Evolutionary conservation across 2,113 vertebrate genomes (phyloP).

Genomic region (Noturus placidus): DNA sequence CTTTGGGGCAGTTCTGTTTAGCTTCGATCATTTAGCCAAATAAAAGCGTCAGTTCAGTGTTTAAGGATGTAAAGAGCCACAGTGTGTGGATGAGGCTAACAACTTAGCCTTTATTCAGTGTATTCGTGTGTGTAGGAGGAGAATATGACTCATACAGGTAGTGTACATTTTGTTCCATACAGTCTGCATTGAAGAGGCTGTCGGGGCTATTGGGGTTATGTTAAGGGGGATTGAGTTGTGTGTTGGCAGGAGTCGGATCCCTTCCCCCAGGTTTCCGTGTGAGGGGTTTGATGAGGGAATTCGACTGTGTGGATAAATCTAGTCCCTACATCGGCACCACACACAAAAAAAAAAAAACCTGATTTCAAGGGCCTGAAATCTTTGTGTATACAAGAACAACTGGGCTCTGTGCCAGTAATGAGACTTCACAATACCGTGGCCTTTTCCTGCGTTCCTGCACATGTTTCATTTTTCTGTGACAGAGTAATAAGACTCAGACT

Average conservation of each 20-base stretch:
- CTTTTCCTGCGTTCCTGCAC: constrained; percentile 30
- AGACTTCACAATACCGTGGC: neutral
- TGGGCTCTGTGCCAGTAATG: constrained; percentile 7
- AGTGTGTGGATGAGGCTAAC: neutral
- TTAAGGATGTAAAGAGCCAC: neutral
- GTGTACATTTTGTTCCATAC: constrained; percentile 11
- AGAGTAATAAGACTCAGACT: constrained; percentile 48
- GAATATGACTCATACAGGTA: neutral
- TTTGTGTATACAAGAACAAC: constrained; percentile 38
- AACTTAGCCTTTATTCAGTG: neutral
- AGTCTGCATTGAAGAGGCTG: neutral
- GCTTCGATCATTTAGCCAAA: neutral
- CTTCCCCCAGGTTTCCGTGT: constrained; percentile 44
- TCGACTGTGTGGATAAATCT: constrained; percentile 51
- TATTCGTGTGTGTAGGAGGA: neutral
- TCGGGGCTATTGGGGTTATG: constrained; percentile 20
- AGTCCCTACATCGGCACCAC: neutral
- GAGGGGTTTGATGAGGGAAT: constrained; percentile 18
- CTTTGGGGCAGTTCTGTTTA: neutral
- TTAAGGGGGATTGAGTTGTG: constrained; percentile 1
- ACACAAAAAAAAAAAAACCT: neutral
- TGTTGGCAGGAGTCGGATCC: constrained; percentile 27
- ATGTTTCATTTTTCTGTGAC: constrained; percentile 27
- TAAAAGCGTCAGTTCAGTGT: neutral
- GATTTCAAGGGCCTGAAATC: constrained; percentile 6